Conservation (phyloP, 2,113 vertebrate species). For the Puntigrus tetrazona region DNA sequence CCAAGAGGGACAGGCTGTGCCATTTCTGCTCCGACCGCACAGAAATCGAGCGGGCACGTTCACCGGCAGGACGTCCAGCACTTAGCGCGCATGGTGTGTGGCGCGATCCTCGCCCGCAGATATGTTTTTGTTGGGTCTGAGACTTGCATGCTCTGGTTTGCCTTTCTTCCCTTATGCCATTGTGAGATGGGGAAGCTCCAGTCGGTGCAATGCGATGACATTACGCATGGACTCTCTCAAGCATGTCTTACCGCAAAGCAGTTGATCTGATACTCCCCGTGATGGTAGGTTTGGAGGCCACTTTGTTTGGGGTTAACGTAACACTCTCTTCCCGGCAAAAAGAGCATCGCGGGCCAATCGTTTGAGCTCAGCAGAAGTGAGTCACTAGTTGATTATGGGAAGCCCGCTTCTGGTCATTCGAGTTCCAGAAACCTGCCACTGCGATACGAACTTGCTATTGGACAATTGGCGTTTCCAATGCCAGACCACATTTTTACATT, state of each 20-base stretch:
- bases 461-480: background rate
- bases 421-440: conserved; percentile 5
- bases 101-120: conserved; percentile 42
- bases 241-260: conserved; percentile 20
- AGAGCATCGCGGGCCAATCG: conserved; percentile 28
- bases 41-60: conserved; percentile 6
- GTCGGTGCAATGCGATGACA: conserved; percentile 29
- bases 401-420: conserved; percentile 14
- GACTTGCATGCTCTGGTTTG: conserved; percentile 29
- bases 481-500: background rate
- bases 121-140: conserved; percentile 57
- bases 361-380: conserved; percentile 43
- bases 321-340: conserved; percentile 47
- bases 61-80: conserved; percentile 38
- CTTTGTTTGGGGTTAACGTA: conserved; percentile 39
- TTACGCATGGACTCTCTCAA: conserved; percentile 36
- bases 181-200: conserved; percentile 44
- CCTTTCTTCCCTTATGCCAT: conserved; percentile 16
- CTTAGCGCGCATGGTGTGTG: conserved; percentile 54
- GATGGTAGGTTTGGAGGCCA: conserved; percentile 31
- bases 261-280: conserved; percentile 29
- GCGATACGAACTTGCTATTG: background rate
- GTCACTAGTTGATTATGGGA: conserved; percentile 51
- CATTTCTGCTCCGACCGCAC: conserved; percentile 26
- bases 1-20: conserved; percentile 43